A percentile compares a stretch with the other conserved stretches of the same genome.
phyloP scores from a whole-genome alignment of 2,888 invertebrate species.

The Trachelus stipa region DNA sequence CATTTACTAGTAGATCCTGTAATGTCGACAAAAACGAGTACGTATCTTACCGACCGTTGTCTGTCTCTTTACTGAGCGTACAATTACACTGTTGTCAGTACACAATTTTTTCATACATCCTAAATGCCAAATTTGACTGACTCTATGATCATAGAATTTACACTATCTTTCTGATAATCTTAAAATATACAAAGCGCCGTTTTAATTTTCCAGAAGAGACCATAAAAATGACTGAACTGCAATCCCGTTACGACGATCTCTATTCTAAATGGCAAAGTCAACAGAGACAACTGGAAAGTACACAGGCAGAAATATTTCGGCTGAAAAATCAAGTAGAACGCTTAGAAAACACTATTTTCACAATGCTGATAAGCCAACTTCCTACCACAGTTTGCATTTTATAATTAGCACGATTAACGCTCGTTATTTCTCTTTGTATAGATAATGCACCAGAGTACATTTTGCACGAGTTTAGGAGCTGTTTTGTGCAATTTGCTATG shows the following conservation, averaged over 20 bases:
- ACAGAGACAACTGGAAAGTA: constrained; percentile 18
- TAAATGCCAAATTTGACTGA: background rate
- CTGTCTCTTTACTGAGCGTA: background rate
- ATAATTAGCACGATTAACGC: background rate
- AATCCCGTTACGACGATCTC: constrained; percentile 38
- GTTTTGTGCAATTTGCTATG: constrained; percentile 63
- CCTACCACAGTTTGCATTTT: background rate
- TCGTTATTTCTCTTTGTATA: constrained; percentile 23
- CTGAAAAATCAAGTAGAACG: constrained; percentile 46
- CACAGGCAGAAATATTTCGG: constrained; percentile 41
- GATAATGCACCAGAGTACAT: constrained; percentile 57
- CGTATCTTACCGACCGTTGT: background rate
- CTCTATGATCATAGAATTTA: background rate
- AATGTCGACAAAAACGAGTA: background rate
- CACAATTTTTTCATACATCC: background rate
- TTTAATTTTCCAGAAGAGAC: constrained; percentile 20
- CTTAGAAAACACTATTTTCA: background rate
- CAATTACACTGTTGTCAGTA: background rate
- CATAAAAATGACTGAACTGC: constrained; percentile 30
- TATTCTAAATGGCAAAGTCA: constrained; percentile 35
- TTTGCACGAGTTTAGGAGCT: constrained; percentile 63
- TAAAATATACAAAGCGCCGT: background rate
- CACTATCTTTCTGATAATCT: background rate
- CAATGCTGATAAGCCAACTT: background rate
- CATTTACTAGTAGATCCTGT: background rate